phyloP scores from a whole-genome alignment of 2,113 vertebrate species.

The Perca flavescens region DNA sequence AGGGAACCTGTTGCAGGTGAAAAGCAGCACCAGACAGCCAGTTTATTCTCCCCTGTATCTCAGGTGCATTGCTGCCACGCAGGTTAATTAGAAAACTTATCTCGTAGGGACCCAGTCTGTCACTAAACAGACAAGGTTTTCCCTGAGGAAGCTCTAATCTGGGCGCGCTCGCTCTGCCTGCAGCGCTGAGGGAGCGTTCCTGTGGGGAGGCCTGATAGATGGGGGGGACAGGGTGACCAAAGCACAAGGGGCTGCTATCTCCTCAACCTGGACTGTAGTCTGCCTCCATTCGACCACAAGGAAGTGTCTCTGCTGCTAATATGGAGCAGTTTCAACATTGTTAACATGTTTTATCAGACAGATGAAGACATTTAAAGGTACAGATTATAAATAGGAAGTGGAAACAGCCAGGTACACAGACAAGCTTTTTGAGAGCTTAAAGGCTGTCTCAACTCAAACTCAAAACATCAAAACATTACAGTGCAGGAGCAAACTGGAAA shows the following conservation, averaged over 20 bases:
- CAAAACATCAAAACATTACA: constrained; percentile 8
- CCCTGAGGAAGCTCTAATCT: constrained; percentile 88
- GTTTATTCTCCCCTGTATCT: constrained; percentile 67
- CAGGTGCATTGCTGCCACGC: constrained; percentile 82
- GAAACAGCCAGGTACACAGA: constrained; percentile 24
- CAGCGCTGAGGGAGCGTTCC: constrained; percentile 34
- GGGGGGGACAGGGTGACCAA: constrained; percentile 37
- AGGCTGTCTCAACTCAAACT: too few relatives aligned
- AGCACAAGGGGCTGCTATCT: constrained; percentile 57
- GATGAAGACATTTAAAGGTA: constrained; percentile 34
- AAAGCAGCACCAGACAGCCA: constrained; percentile 40
- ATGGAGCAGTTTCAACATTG: constrained; percentile 31
- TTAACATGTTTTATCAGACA: constrained; percentile 45
- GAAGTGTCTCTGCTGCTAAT: constrained; percentile 30
- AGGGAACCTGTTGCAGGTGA: constrained; percentile 31
- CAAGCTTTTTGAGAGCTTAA: constrained; percentile 2
- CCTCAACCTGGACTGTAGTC: constrained; percentile 36
- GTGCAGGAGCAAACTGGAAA: neutral
- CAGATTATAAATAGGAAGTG: constrained; percentile 24
- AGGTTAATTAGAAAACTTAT: constrained; percentile 98
- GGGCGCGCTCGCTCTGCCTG: constrained; percentile 77
- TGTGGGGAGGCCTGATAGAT: constrained; percentile 52
- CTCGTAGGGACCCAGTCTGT: constrained; percentile 85
- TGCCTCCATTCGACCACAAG: neutral
- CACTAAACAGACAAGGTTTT: constrained; percentile 85